These are phyloP conservation scores for Argyra leucocephala DNA, from an alignment of 2,888 invertebrate species.

Conservation along the genomic window DNA sequence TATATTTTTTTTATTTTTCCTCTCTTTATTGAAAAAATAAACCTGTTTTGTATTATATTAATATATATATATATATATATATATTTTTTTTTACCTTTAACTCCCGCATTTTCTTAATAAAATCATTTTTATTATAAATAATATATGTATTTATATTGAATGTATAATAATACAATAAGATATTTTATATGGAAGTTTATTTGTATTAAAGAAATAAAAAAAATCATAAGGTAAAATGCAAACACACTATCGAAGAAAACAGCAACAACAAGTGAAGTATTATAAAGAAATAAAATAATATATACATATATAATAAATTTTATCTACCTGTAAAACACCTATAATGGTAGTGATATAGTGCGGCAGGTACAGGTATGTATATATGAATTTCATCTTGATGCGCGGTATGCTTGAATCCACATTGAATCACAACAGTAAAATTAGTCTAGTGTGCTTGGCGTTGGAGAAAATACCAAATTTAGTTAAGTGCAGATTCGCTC, in stretches of 20 bases:
- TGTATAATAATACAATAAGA: background rate
- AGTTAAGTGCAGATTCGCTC: constrained; percentile 26
- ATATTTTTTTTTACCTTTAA: constrained; percentile 23
- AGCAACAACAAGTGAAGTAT: background rate
- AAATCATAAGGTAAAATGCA: background rate
- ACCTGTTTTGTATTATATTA: constrained; percentile 14
- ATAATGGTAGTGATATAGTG: background rate
- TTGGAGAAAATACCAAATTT: constrained; percentile 36
- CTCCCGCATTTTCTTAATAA: constrained; percentile 26
- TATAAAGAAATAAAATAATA: background rate
- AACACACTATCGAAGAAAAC: background rate
- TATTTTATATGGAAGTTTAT: too few species aligned
- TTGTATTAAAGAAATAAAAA: background rate
- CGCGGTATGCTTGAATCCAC: constrained; percentile 10
- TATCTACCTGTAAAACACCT: background rate
- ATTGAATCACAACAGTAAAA: constrained; percentile 26
- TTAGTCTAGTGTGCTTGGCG: constrained; percentile 44
- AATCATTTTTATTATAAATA: constrained; percentile 8
- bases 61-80: background rate
- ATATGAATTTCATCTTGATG: constrained; percentile 15
- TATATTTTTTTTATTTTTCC: constrained; percentile 22
- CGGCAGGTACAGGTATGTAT: background rate
- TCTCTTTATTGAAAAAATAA: constrained; percentile 23
- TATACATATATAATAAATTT: background rate
- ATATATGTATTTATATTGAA: background rate